Conservation (phyloP, 2,113 vertebrate genomes). For the Eulemur rufifrons region DNA sequence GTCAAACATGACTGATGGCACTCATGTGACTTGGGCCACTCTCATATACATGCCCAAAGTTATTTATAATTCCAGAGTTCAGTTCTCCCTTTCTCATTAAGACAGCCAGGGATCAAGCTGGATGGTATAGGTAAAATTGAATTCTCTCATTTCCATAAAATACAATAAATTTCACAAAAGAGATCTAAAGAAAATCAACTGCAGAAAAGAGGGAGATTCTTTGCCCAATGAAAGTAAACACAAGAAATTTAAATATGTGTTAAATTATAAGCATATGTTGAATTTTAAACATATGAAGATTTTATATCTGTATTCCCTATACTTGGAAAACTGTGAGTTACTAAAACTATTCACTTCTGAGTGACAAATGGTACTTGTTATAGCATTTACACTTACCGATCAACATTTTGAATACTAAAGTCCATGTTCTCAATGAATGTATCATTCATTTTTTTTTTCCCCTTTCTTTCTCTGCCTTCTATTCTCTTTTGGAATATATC, state of each 20-base stretch:
- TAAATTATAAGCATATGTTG: not conserved
- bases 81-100: not conserved
- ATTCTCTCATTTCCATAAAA: not conserved
- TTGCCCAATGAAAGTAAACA: not conserved
- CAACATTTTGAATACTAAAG: not conserved
- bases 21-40: not conserved
- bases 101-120: not conserved
- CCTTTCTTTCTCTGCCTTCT: not conserved
- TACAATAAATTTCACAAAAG: not conserved
- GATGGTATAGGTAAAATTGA: fast-evolving
- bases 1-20: not conserved
- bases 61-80: not conserved
- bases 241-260: not conserved
- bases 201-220: not conserved
- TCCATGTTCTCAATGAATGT: not conserved
- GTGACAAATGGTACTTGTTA: not conserved
- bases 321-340: not conserved
- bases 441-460: not conserved
- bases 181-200: not conserved
- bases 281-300: not conserved
- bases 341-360: not conserved
- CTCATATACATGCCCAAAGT: not conserved
- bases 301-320: not conserved
- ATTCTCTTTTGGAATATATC: not conserved
- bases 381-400: not conserved